A percentile compares a stretch with the other conserved stretches of the same genome.
Conservation (phyloP, 2,888 invertebrate genomes). For the Eristalis intricaria region DNA sequence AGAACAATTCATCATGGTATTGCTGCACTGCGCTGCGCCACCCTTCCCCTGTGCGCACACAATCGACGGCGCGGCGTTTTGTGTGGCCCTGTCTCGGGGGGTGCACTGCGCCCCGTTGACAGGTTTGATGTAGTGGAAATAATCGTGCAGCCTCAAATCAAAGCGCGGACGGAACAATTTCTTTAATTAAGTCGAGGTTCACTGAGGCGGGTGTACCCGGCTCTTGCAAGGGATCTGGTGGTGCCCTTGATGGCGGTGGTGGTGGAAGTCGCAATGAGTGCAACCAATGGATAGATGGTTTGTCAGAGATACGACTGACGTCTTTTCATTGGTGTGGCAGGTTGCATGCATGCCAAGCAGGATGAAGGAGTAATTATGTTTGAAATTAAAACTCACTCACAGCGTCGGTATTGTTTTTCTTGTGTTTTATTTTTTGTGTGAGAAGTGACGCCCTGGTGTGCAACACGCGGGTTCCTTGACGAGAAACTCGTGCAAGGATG, state of each 20-base stretch:
- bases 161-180: constrained; percentile 57
- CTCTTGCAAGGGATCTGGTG: no score
- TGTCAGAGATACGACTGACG: constrained; percentile 28
- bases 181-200: constrained; percentile 70
- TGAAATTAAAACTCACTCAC: neutral
- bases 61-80: neutral
- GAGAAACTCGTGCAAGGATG: neutral
- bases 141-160: constrained; percentile 67
- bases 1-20: constrained; percentile 55
- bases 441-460: neutral
- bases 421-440: neutral
- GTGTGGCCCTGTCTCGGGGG: constrained; percentile 40
- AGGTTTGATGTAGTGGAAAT: constrained; percentile 72
- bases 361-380: neutral
- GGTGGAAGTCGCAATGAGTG: neutral
- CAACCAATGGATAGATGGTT: constrained; percentile 33
- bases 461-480: neutral
- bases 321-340: constrained; percentile 4
- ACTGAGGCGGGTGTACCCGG: constrained; percentile 15
- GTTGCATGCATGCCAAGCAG: neutral
- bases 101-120: constrained; percentile 64
- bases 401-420: neutral
- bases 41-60: neutral
- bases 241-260: neutral
- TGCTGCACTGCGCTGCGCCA: neutral